phyloP scores from a whole-genome alignment of 2,797 vertebrate species.

The Alectoris magna region DNA sequence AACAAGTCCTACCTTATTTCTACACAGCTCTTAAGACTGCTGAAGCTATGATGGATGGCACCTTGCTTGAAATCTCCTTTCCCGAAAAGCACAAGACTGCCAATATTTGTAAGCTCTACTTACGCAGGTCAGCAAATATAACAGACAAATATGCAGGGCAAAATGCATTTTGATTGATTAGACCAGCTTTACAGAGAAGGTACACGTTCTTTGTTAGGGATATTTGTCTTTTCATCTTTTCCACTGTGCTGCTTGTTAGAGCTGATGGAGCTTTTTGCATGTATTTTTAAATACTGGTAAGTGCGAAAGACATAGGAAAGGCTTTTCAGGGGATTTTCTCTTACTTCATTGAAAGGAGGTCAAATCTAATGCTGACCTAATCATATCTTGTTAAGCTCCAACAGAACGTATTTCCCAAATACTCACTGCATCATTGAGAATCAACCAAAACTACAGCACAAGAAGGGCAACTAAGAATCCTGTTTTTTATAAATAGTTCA shows the following conservation, averaged over 20 bases:
- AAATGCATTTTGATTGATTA: constrained; percentile 61
- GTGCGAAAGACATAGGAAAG: neutral
- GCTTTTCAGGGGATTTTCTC: constrained; percentile 11
- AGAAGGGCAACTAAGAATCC: neutral
- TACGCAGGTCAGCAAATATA: constrained; percentile 47
- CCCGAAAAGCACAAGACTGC: neutral
- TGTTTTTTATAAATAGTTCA: neutral
- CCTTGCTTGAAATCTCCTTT: constrained; percentile 9
- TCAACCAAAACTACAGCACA: neutral
- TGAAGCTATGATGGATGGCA: neutral
- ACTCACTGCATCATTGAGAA: neutral
- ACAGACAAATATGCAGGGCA: constrained; percentile 37
- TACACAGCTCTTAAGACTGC: neutral
- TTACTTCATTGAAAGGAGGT: neutral
- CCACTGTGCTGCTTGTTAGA: neutral
- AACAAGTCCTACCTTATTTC: neutral
- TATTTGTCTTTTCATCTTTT: constrained; percentile 41
- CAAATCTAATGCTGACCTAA: neutral
- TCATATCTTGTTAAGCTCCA: neutral
- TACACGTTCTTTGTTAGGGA: constrained; percentile 9
- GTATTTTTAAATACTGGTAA: constrained; percentile 3
- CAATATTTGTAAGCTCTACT: constrained; percentile 33
- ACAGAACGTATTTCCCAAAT: neutral
- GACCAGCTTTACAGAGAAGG: neutral
- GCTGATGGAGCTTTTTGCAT: neutral